phyloP scores from a whole-genome alignment of 2,797 vertebrate genomes.

The Psittacula echo region DNA sequence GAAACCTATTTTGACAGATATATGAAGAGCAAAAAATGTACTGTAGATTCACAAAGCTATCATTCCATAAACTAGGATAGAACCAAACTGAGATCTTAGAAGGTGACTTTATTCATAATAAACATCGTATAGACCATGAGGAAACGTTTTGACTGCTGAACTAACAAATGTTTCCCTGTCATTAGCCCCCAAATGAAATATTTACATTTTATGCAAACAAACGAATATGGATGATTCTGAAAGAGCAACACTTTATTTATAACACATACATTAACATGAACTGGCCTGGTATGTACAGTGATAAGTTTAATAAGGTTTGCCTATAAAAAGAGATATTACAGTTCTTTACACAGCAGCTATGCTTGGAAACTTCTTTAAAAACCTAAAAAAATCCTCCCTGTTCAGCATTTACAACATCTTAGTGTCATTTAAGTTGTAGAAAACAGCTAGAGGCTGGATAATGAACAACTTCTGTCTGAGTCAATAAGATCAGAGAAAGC shows the following conservation, averaged over 20 bases:
- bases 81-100: neutral
- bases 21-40: neutral
- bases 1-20: neutral
- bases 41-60: neutral
- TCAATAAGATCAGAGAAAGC: neutral
- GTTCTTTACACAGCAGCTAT: neutral
- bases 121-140: neutral
- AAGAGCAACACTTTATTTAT: neutral
- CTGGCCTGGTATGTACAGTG: neutral
- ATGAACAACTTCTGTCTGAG: neutral
- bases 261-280: neutral
- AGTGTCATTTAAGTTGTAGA: neutral
- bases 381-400: fast-evolving
- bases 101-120: neutral
- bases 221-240: neutral
- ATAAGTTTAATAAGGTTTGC: neutral
- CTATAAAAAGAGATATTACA: neutral
- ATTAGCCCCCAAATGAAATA: neutral
- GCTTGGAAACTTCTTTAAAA: neutral
- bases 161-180: neutral
- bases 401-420: neutral
- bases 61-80: neutral
- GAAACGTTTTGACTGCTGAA: neutral
- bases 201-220: neutral
- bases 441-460: neutral